Base-by-base conservation (phyloP, 2,113 vertebrate species). In the Phyllopteryx taeniolatus region DNA sequence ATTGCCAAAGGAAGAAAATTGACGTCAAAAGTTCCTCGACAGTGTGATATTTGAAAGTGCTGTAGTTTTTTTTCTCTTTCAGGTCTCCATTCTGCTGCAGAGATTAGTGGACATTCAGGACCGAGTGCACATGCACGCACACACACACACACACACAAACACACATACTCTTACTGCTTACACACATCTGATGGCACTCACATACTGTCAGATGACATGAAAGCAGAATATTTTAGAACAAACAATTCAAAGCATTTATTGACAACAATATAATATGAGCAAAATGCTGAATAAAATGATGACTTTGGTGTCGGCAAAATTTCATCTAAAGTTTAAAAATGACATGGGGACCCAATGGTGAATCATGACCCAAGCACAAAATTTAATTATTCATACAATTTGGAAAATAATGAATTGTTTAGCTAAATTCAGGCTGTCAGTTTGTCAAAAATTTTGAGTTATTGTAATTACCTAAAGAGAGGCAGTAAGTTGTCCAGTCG, bases 21-120 rank as follows among this genome's bases (percentile, higher is more conserved):
- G 31, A 68, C 27, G 35, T 33, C 20, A 57, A 77, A 76, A 73
- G 75, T 81, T 65, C 35, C 60, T 71, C 74, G 74, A 73, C 70
- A 74, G 61, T n/a, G 54, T 43, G 83, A 59, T 71, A 86, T 76
- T 64, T 63, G 54, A 78, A 77, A 79, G 71, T 63, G 84, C 84
- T 64, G 35, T 79, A 77, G 9, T 8, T 80, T 83, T 81, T 80
- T 81, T 47, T 31, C 64, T 47, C 44, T 47, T 47, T 66, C 39
- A 66, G 64, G 84, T 81, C 84, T 91, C 85, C 87, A 86, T 92
- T 82, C 78, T 79, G 85, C 83, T 68, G 81, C 88, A 76, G 82
- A 69, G 86, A 83, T 71, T 76, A 79, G 79, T 81, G 81, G 79
- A 76, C 84, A 86, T 70, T 63, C 80, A 86, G 85, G 66, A 72